Percentiles rank a stretch among this genome's conserved stretches.
Conservation (phyloP, 1,140 invertebrate genomes). For the Brachionus calyciflorus region DNA sequence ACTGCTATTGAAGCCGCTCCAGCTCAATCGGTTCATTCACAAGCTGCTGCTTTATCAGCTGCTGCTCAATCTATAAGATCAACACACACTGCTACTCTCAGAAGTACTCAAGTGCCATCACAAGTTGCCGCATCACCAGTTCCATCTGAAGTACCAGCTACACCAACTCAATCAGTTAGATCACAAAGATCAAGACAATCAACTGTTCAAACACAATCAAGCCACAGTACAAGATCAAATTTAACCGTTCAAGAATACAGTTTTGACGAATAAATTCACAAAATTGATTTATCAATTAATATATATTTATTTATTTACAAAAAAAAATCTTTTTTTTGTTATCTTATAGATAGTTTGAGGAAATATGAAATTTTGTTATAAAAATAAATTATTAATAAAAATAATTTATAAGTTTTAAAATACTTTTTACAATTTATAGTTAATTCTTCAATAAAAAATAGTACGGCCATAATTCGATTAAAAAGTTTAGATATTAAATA, state of each 20-base stretch:
- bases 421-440: too few relatives aligned
- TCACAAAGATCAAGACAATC: conserved; percentile 15
- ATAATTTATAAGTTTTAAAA: too few relatives aligned
- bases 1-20: background rate
- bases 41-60: background rate
- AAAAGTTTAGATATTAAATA: too few relatives aligned
- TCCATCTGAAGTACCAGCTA: background rate
- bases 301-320: background rate
- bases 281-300: background rate
- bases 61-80: too few relatives aligned
- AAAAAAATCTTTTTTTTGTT: conserved; percentile 15
- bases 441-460: too few relatives aligned
- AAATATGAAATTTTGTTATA: too few relatives aligned
- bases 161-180: background rate
- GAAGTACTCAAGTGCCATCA: background rate
- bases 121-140: background rate
- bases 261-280: conserved; percentile 17
- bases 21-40: background rate
- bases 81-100: background rate
- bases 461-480: too few relatives aligned
- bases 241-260: conserved; percentile 27
- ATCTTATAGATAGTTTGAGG: too few relatives aligned
- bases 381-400: too few relatives aligned
- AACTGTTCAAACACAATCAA: conserved; percentile 15
- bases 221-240: background rate